A percentile compares a stretch with the other conserved stretches of the same genome.
These are phyloP conservation scores for Phaedon cochleariae DNA, from an alignment of 2,888 invertebrate genomes.

Conservation along the genomic window DNA sequence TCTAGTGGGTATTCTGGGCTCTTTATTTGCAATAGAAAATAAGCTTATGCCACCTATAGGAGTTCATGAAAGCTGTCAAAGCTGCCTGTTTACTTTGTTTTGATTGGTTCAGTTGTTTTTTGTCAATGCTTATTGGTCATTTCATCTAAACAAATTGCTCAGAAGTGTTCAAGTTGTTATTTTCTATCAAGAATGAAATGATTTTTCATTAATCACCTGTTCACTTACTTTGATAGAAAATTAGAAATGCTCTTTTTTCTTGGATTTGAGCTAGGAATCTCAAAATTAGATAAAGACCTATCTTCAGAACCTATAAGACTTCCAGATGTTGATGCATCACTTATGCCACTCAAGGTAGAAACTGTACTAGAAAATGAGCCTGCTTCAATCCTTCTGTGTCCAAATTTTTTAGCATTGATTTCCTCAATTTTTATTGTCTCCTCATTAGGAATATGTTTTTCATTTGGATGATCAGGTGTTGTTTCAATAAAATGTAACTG, in stretches of 20 bases:
- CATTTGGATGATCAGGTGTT: slow-evolving; percentile 53
- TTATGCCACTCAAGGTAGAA: slow-evolving; percentile 74
- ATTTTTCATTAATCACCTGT: too few relatives aligned
- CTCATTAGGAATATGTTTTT: slow-evolving; percentile 14
- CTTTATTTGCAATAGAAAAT: too few relatives aligned
- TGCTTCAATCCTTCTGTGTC: slow-evolving; percentile 67
- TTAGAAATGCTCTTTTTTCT: slow-evolving; percentile 70
- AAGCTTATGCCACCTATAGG: too few relatives aligned
- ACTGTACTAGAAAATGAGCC: slow-evolving; percentile 75
- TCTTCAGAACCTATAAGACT: slow-evolving; percentile 62
- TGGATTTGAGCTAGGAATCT: slow-evolving; percentile 60
- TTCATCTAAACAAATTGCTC: too few relatives aligned
- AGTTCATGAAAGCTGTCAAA: too few relatives aligned
- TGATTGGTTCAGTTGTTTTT: too few relatives aligned
- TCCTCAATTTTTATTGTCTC: slow-evolving; percentile 30
- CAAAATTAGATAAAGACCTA: slow-evolving; percentile 49
- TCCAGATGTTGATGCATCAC: slow-evolving; percentile 73
- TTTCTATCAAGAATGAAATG: too few relatives aligned
- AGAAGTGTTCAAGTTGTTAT: too few relatives aligned
- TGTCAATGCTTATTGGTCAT: too few relatives aligned
- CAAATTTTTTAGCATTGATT: slow-evolving; percentile 46
- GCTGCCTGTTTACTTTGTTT: too few relatives aligned
- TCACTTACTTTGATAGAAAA: slow-evolving; percentile 70
- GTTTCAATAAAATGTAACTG: slow-evolving; percentile 70
- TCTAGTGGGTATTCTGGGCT: too few relatives aligned